Evolutionary conservation across 2,113 vertebrate genomes (phyloP).

Genomic region (Peromyscus polionotus): DNA sequence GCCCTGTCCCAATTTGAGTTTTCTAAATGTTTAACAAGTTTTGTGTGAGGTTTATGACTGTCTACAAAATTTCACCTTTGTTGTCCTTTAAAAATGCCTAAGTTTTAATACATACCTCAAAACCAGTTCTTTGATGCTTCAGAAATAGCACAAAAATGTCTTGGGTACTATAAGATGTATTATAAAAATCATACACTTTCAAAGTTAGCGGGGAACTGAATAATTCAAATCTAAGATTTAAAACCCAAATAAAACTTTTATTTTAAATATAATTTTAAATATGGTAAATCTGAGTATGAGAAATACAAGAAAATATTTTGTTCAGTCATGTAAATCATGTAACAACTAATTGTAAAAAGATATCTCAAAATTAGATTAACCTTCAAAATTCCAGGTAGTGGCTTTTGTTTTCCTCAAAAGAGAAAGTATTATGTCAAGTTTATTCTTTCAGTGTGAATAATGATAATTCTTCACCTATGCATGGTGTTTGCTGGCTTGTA

Average conservation of each 20-base stretch:
- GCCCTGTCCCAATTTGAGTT: not conserved
- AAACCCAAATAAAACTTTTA: not conserved
- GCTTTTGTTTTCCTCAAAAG: not conserved
- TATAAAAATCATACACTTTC: constrained; percentile 60
- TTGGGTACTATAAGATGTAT: constrained; percentile 17
- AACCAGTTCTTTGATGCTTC: constrained; percentile 34
- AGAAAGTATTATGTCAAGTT: not conserved
- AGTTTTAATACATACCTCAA: not conserved
- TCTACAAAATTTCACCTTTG: constrained; percentile 24
- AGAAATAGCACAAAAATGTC: constrained; percentile 50
- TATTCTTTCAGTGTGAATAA: not conserved
- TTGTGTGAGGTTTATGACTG: not conserved
- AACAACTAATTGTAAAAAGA: constrained; percentile 31
- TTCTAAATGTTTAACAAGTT: constrained; percentile 33
- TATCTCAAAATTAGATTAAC: constrained; percentile 9
- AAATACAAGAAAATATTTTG: not conserved
- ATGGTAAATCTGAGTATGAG: constrained; percentile 21
- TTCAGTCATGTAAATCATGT: constrained; percentile 7
- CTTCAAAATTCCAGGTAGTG: not conserved
- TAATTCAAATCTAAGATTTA: constrained; percentile 10
- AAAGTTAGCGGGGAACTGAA: constrained; percentile 25
- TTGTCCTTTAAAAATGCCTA: constrained; percentile 42
- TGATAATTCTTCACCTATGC: not conserved
- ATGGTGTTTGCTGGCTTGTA: not conserved
- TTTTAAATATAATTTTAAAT: constrained; percentile 18